Evolutionary conservation across 2,797 vertebrate genomes (phyloP).

Genomic region (Caiman crocodilus): DNA sequence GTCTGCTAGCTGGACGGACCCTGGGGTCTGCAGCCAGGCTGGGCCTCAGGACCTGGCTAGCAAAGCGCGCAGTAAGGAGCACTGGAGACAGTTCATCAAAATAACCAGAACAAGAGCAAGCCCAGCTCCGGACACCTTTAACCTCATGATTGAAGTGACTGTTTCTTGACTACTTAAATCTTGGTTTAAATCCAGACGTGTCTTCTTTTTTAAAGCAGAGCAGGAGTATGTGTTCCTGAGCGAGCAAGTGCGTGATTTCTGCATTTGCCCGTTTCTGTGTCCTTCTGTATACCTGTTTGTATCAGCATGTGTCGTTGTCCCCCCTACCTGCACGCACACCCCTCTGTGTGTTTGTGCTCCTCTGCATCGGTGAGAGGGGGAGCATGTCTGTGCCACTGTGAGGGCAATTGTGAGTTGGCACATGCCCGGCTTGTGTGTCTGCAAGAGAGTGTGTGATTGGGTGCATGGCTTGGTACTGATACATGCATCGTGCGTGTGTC

Average conservation of each 20-base stretch:
- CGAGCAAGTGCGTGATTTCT: not conserved
- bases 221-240: not conserved
- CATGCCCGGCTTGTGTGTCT: no score
- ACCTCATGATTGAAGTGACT: no score
- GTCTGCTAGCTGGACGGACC: not conserved
- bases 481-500: no score
- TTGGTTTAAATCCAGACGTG: not conserved
- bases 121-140: not conserved
- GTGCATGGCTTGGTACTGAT: no score
- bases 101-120: not conserved
- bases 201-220: not conserved
- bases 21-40: not conserved
- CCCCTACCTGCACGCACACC: not conserved
- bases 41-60: not conserved
- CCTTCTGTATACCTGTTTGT: not conserved
- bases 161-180: not conserved
- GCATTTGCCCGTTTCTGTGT: not conserved
- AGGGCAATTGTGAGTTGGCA: no score
- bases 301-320: not conserved
- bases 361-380: no score
- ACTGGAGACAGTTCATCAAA: not conserved
- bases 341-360: not conserved
- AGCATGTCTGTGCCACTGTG: no score
- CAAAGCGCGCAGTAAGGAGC: not conserved
- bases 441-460: no score